A percentile compares a stretch with the other conserved stretches of the same genome.
Evolutionary conservation across 2,797 vertebrate genomes (phyloP).

Genomic region (Dendrocincla tyrannina): DNA sequence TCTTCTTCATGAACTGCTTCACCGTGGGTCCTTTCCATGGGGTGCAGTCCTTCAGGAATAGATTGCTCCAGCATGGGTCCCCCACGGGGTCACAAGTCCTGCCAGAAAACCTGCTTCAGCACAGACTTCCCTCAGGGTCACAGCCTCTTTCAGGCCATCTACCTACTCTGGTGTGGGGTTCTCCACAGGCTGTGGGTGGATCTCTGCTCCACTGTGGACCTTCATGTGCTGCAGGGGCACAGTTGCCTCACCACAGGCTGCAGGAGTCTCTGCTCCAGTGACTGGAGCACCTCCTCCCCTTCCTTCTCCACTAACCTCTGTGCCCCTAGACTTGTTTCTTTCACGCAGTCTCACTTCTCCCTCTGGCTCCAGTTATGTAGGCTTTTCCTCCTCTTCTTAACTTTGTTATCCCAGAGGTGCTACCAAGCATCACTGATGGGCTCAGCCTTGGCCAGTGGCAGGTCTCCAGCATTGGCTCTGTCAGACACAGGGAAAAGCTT

Average conservation of each 20-base stretch:
- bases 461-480: neutral
- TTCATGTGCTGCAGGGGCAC: neutral
- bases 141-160: neutral
- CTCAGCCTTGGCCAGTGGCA: fast-evolving
- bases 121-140: neutral
- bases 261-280: neutral
- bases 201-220: neutral
- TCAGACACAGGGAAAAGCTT: neutral
- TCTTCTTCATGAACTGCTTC: neutral
- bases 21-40: neutral
- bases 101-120: neutral
- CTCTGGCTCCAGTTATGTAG: neutral
- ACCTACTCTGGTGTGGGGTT: neutral
- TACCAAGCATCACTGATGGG: neutral
- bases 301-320: neutral
- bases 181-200: neutral
- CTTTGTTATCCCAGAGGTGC: neutral
- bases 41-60: neutral
- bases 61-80: neutral
- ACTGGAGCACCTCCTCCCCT: neutral
- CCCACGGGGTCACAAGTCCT: neutral
- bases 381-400: neutral
- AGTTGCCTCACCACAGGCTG: neutral
- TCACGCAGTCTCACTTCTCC: neutral
- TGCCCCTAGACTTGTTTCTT: neutral